Percentiles rank a stretch among this genome's conserved stretches.
phyloP scores from a whole-genome alignment of 2,888 invertebrate species.

The Epistrophe grossulariae region DNA sequence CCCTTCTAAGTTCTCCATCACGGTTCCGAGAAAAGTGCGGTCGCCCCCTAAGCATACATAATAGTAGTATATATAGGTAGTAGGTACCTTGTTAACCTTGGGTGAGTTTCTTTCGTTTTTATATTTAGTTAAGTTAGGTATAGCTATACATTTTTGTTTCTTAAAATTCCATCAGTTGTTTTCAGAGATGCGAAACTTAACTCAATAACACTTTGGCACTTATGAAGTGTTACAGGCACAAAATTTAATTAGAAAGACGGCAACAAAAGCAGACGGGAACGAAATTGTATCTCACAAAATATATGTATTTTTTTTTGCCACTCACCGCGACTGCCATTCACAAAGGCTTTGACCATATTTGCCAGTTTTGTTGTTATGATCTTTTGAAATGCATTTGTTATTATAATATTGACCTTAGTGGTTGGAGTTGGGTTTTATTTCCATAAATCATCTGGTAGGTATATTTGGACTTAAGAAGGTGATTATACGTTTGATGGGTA shows the following conservation, averaged over 20 bases:
- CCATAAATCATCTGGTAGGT: conserved; percentile 6
- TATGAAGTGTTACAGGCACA: conserved; percentile 53
- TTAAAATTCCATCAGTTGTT: conserved; percentile 8
- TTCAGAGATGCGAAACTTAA: conserved; percentile 41
- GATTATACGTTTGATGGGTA: conserved; percentile 4
- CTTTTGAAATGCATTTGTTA: conserved; percentile 50
- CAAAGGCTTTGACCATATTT: conserved; percentile 45
- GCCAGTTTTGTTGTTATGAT: conserved; percentile 49
- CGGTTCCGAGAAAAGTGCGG: conserved; percentile 29
- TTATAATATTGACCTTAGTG: conserved; percentile 56
- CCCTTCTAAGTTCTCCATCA: background rate
- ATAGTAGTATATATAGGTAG: background rate
- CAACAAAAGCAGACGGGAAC: conserved; percentile 18
- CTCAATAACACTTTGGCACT: conserved; percentile 26
- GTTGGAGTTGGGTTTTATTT: conserved; percentile 24
- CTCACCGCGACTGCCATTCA: too few species aligned
- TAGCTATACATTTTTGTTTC: background rate
- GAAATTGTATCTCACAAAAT: conserved; percentile 59
- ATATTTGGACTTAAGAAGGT: background rate
- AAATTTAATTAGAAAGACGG: conserved; percentile 40
- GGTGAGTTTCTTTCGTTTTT: conserved; percentile 38
- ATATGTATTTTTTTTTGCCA: background rate
- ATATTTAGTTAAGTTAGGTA: background rate
- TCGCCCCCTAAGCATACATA: conserved; percentile 26
- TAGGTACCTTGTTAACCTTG: conserved; percentile 63